Evolutionary conservation across 2,888 invertebrate species (phyloP), one percentile per base, ranked within the genome.

Genomic region (Plagodis pulveraria): DNA sequence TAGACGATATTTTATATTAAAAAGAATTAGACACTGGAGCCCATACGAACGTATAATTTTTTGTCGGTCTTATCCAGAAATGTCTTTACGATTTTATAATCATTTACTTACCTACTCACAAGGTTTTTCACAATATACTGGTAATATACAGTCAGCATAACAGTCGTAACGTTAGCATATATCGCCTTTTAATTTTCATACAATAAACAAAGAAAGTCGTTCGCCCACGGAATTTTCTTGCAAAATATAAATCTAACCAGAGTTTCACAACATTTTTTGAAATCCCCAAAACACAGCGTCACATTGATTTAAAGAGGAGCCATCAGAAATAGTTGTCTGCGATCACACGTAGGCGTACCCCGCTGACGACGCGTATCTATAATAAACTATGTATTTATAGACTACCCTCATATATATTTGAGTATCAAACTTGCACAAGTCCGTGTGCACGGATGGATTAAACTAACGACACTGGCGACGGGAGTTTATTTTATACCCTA

Each of bases 401-500:
- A 74, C 68, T 70, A 70, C 66, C 74, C 66, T 71, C 73, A 63
- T 76, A 71, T 72, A 69, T 62, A 70, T 68, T 63, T 67, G 68
- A 70, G 67, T 54, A 57, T 56, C 56, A 57, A 69, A 72, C 56
- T 65, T 70, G 62, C 44, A 35, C 50, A 57, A 61, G 51, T 53
- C 55, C 76, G 77, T 75, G 78, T 73, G 78, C 79, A 78, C 50
- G 58, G 54, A 53, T 58, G 65, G 71, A 73, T 75, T 75, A 70
- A 64, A 60, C 65, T 47, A 40, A 62, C 67, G 65, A 67, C 72
- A 63, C 66, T 65, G 66, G 58, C 57, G 64, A 69, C 52, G 59
- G 58, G 52, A 72, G 66, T 74, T 64, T 70, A 71, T 71, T 74
- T 64, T 70, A 71, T 71, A 59, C 67, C 66, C 56, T 63, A 65